Conservation (phyloP, 1,140 invertebrate genomes). For the Drosophila sproati region DNA sequence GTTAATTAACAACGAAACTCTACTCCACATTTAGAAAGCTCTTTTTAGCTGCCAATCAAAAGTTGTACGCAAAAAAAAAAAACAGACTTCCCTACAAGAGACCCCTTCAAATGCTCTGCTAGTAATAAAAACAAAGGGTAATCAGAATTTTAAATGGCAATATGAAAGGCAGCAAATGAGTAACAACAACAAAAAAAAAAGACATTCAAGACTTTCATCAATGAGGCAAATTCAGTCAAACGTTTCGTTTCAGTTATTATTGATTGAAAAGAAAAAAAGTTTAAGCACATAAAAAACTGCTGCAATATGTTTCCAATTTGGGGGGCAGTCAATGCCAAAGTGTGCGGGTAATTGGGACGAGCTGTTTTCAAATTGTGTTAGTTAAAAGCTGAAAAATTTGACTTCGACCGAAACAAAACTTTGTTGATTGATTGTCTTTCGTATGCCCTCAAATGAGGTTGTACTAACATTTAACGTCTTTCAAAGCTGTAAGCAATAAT, state of each 20-base stretch:
- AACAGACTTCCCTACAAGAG: background rate
- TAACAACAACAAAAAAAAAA: constrained; percentile 44
- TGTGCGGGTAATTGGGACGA: constrained; percentile 9
- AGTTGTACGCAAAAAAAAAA: constrained; percentile 3
- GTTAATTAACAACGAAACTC: constrained; percentile 15
- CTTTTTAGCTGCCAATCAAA: background rate
- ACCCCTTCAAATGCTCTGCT: constrained; percentile 12
- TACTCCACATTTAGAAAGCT: background rate
- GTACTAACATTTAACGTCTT: background rate
- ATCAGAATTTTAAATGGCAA: constrained; percentile 63
- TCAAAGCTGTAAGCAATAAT: background rate
- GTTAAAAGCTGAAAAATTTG: constrained; percentile 63
- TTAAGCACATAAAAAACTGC: constrained; percentile 40
- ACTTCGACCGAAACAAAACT: constrained; percentile 14
- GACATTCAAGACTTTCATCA: constrained; percentile 65
- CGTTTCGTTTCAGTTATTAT: constrained; percentile 28
- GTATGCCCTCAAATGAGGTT: background rate
- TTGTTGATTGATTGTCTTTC: constrained; percentile 8
- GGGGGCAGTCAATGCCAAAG: background rate
- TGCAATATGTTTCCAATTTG: constrained; percentile 43
- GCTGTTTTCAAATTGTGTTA: constrained; percentile 56
- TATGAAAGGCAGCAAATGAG: constrained; percentile 50
- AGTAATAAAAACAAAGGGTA: constrained; percentile 44
- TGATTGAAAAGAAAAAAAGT: constrained; percentile 42
- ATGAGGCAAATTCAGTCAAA: constrained; percentile 67